Evolutionary conservation across 2,888 invertebrate genomes (phyloP).

Genomic region (Macrosiphum euphorbiae): DNA sequence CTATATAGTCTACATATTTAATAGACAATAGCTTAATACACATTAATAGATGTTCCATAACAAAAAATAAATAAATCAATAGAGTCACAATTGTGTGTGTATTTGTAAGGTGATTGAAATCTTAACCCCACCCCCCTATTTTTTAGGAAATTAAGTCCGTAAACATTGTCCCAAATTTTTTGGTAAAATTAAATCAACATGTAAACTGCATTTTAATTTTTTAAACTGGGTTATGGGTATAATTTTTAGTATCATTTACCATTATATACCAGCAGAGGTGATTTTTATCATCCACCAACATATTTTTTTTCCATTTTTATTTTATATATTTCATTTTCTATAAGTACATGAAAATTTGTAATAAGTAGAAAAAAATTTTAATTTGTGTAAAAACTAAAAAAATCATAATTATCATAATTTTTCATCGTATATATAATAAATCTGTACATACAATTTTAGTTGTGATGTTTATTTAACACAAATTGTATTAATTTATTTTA

Average conservation of each 20-base stretch:
- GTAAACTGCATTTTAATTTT: background rate
- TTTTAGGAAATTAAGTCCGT: background rate
- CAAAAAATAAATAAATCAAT: background rate
- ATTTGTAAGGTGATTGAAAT: background rate
- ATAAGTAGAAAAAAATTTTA: too few relatives aligned
- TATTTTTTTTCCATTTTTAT: too few relatives aligned
- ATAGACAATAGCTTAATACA: too few relatives aligned
- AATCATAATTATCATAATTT: too few relatives aligned
- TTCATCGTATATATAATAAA: too few relatives aligned
- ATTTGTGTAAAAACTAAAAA: too few relatives aligned
- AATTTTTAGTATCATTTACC: background rate
- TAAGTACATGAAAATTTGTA: too few relatives aligned
- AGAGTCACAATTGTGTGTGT: background rate
- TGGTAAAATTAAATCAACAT: background rate
- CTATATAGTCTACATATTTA: background rate
- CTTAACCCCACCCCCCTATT: background rate
- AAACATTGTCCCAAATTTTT: background rate
- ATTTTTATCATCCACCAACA: background rate
- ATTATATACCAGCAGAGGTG: background rate
- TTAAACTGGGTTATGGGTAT: background rate
- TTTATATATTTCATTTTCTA: too few relatives aligned
- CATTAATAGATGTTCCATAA: background rate
- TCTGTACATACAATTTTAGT: too few relatives aligned
- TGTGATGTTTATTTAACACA: too few relatives aligned
- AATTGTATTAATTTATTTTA: too few relatives aligned